Base-by-base conservation (phyloP, 37 sponge, comb jelly and placozoan species). In the Agelas oroides region DNA sequence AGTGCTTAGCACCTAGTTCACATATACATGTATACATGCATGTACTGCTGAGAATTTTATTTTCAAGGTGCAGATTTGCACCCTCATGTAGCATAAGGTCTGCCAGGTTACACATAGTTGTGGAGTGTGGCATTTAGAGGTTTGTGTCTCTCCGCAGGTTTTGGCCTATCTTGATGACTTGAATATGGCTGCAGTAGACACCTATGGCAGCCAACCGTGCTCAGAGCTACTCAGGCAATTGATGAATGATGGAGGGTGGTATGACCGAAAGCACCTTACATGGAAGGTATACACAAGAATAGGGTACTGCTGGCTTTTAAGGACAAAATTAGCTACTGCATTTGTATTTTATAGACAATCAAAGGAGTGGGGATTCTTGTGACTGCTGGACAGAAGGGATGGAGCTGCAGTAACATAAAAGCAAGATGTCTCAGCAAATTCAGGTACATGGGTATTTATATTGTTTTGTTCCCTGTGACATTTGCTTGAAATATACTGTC, bases 131-230 rank as follows among this genome's bases (percentile, higher is more conserved):
- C n/a, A n/a, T n/a, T n/a, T n/a, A n/a, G n/a, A n/a, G n/a, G n/a
- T n/a, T n/a, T n/a, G n/a, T n/a, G n/a, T n/a, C n/a, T n/a, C n/a
- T n/a, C n/a, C n/a, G 1, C 69, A 93, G 94, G 35, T 89, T 52
- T 27, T 90, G 17, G 62, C 83, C 59, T 94, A 73, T 64, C 65
- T 94, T 46, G 94, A 94, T 72, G 94, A 94, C 39, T 41, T 94
- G 33, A 75, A 90, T 75, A 59, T 83, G 53, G 73, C 86, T 71
- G 60, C 59, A 67, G 35, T 59, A 25, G 91, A 94, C 56, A 39
- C 71, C 39, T 94, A 69, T 76, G 83, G 81, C 20, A 77, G 73
- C 20, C 78, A 82, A 11, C 88, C 87, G 36, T 76, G 82, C 59
- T 53, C 76, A 5, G 94, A 91, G 73, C 52, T 94, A n/a, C 71